Percentiles rank a stretch among this genome's conserved stretches.
These are phyloP conservation scores for Oligia latruncula DNA, from an alignment of 2,888 invertebrate genomes.

Conservation along the genomic window DNA sequence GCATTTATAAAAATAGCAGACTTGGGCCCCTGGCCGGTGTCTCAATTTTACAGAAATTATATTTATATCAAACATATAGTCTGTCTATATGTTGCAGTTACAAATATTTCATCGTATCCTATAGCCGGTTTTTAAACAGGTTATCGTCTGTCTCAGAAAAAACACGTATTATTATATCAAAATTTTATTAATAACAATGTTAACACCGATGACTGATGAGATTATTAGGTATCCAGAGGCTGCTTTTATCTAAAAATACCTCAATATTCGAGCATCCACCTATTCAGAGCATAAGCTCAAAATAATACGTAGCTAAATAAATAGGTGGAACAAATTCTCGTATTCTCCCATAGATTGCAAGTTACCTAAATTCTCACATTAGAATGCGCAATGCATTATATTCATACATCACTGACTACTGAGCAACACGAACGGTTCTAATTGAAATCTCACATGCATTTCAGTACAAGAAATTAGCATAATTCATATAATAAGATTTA, in stretches of 20 bases:
- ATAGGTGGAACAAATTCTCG: conserved; percentile 41
- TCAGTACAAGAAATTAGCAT: conserved; percentile 20
- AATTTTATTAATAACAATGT: neutral
- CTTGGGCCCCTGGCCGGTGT: neutral
- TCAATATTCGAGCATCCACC: neutral
- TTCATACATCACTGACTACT: conserved; percentile 45
- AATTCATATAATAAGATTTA: conserved; percentile 5
- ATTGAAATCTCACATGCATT: conserved; percentile 41
- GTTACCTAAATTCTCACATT: conserved; percentile 45
- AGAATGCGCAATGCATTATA: conserved; percentile 35
- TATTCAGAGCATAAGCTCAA: conserved; percentile 4
- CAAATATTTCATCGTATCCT: conserved; percentile 22
- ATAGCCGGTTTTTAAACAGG: conserved; percentile 26
- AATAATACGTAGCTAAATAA: conserved; percentile 46
- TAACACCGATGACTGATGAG: neutral
- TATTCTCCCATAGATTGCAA: conserved; percentile 33
- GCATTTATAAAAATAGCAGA: too few relatives aligned
- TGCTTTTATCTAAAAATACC: conserved; percentile 28
- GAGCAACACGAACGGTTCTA: conserved; percentile 20
- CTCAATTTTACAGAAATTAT: neutral
- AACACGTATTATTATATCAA: conserved; percentile 5
- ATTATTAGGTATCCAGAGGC: conserved; percentile 15
- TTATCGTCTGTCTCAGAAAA: conserved; percentile 3
- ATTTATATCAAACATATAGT: too few relatives aligned
- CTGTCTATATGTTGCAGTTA: neutral